Base-by-base conservation (phyloP, 2,113 vertebrate species). In the Rhea pennata region DNA sequence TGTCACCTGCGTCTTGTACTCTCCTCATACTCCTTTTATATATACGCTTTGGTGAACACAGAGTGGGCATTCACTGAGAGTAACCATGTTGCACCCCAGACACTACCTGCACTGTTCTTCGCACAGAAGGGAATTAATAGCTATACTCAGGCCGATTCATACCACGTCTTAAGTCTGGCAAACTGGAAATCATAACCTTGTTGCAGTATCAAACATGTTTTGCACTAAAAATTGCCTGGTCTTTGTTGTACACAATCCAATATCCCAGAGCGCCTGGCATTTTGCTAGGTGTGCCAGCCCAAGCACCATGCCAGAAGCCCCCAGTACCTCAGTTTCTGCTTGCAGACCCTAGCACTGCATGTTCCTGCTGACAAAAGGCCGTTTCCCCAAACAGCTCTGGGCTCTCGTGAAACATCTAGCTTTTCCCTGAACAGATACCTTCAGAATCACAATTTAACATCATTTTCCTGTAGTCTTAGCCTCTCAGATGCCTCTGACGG, bases 21-120 rank as follows among this genome's bases (percentile, higher is more conserved):
- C 56, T 59, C 56, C 31, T 59, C 56, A 16, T 11, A 19, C 0
- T 23, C 36, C 16, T 24, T 36, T 36, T 36, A 36, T 51, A 8
- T 3, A 0, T 15, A 24, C 23, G 14, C 24, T 69, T n/a, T 48
- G 36, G 66, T 64, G n/a, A 26, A 4, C 0, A 9, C 5, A 3
- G 51, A 12, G 7, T 5, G 31, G 56, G 5, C 6, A 2, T 26
- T 46, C 15, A 9, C 15, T 2, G 19, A 61, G 31, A 1, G 12
- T 3, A 19, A 65, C 9, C 62, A 42, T 4, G 0, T 0, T 23
- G 29, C 62, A 70, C 39, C 31, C 11, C 64, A 58, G 51, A 6
- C 26, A 12, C 66, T 36, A 33, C 56, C 56, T 42, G 46, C 8
- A 3, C 61, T 40, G 20, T 0, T n/a, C 7, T 21, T 59, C 40